Conservation (phyloP, 2,113 vertebrate genomes). For the Nycticryphes semicollaris region DNA sequence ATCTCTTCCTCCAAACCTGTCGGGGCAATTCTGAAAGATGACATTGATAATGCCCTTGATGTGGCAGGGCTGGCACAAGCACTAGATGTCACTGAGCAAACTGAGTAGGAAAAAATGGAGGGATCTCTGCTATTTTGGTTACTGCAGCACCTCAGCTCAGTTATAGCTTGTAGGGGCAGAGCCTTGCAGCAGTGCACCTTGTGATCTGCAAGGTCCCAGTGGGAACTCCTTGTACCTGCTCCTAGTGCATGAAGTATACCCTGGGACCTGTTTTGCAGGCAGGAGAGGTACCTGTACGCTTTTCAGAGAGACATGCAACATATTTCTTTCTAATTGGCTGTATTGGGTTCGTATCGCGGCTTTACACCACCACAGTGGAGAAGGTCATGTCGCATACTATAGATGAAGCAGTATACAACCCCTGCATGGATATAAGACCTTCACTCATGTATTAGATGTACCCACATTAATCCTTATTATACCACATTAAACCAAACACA, state of each 20-base stretch:
- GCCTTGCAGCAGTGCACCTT: background rate
- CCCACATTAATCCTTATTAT: background rate
- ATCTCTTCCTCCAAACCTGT: background rate
- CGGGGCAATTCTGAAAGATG: background rate
- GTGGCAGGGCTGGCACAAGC: background rate
- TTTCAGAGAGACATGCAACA: background rate
- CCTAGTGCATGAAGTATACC: rapidly evolving
- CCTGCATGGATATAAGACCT: background rate
- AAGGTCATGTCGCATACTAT: rapidly evolving
- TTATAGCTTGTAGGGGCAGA: background rate
- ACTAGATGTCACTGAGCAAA: background rate
- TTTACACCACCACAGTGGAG: background rate
- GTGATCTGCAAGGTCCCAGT: background rate
- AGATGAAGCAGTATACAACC: background rate
- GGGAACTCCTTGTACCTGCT: background rate
- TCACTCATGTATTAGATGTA: background rate
- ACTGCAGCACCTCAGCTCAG: background rate
- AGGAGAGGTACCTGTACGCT: background rate
- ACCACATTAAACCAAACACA: background rate
- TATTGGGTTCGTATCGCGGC: background rate
- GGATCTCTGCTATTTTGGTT: background rate
- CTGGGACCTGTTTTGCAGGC: background rate
- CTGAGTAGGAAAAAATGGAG: background rate
- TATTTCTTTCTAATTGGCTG: background rate
- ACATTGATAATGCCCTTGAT: background rate